phyloP scores from a whole-genome alignment of 2,113 vertebrate genomes.

The Xiphias gladius region DNA sequence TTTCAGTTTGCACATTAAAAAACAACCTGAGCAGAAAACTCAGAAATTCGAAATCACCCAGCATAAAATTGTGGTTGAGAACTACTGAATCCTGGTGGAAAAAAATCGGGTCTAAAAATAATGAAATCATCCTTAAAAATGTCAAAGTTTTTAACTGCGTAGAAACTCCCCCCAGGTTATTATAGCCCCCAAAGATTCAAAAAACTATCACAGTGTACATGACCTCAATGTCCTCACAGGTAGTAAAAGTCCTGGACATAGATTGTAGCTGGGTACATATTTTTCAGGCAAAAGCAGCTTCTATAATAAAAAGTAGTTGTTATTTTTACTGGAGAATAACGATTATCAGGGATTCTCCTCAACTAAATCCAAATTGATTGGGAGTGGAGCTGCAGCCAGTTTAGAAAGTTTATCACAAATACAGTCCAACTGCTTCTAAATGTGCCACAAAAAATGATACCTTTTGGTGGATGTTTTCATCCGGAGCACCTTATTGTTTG shows the following conservation, averaged over 20 bases:
- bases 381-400: background rate
- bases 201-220: background rate
- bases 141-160: background rate
- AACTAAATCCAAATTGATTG: background rate
- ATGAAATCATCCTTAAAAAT: background rate
- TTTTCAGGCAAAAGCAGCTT: background rate
- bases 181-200: background rate
- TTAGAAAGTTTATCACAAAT: slow-evolving; percentile 9
- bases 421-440: background rate
- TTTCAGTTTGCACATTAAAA: background rate
- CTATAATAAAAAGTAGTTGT: background rate
- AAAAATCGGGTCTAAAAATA: background rate
- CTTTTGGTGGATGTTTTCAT: slow-evolving; percentile 18
- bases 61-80: background rate
- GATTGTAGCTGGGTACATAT: background rate
- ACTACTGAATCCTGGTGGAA: background rate
- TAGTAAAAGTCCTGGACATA: background rate
- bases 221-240: background rate
- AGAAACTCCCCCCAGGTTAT: background rate
- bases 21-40: background rate
- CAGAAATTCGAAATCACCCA: background rate
- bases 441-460: slow-evolving; percentile 15
- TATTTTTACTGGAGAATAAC: background rate
- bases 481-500: slow-evolving; percentile 33
- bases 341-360: background rate